Conservation (phyloP, 2,113 vertebrate genomes). For the Taxidea taxus region DNA sequence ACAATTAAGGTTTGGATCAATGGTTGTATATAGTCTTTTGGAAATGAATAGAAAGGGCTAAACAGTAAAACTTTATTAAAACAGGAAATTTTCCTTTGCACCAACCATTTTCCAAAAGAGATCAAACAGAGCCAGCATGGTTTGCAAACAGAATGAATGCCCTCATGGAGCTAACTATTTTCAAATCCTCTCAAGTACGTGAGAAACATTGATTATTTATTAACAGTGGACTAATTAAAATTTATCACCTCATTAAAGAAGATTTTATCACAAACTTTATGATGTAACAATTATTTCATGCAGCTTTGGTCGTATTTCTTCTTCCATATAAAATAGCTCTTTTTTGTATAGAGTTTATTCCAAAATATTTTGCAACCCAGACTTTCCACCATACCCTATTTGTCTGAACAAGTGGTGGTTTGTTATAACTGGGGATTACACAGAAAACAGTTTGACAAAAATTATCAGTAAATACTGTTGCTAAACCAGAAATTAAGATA, state of each 20-base stretch:
- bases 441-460: background rate
- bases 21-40: background rate
- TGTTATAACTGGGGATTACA: background rate
- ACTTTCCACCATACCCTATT: background rate
- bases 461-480: background rate
- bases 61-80: background rate
- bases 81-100: background rate
- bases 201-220: background rate
- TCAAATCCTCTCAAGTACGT: background rate
- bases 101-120: background rate
- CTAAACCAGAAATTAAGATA: background rate
- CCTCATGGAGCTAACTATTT: background rate
- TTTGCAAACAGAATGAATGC: background rate
- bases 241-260: background rate
- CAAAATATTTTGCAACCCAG: background rate
- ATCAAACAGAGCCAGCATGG: background rate
- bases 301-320: background rate
- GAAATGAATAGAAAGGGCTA: background rate
- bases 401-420: background rate
- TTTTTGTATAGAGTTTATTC: background rate
- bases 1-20: background rate
- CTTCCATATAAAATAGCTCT: background rate
- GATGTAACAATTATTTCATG: background rate
- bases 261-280: background rate
- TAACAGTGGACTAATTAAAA: background rate